Conservation (phyloP, 2,797 vertebrate genomes). For the Falco berigora region DNA sequence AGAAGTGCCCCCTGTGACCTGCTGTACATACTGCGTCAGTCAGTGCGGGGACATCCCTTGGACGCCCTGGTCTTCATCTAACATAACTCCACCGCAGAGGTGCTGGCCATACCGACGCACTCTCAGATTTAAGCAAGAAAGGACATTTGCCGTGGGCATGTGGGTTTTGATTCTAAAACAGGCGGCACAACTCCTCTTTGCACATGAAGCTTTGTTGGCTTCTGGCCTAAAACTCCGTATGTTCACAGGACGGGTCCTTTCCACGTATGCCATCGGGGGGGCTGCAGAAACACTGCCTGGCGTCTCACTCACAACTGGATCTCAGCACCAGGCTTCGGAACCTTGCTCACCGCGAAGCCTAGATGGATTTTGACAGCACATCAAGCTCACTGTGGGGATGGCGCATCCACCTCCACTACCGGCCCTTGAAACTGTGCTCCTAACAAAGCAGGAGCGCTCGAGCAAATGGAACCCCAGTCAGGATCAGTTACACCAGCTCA, state of each 20-base stretch:
- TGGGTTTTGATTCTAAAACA: not conserved
- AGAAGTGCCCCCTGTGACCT: not conserved
- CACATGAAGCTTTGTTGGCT: not conserved
- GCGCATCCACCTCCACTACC: not conserved
- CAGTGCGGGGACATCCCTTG: not conserved
- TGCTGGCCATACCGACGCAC: not conserved
- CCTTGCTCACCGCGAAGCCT: not conserved
- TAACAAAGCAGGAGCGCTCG: fast-evolving
- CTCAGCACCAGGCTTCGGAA: not conserved
- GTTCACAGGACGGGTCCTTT: not conserved
- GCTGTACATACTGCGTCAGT: not conserved
- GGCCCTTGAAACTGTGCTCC: not conserved
- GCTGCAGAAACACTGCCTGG: not conserved
- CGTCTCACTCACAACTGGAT: not conserved
- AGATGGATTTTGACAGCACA: not conserved
- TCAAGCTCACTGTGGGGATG: fast-evolving
- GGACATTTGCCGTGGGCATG: fast-evolving
- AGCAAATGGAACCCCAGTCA: not conserved
- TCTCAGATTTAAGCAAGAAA: not conserved
- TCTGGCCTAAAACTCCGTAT: not conserved
- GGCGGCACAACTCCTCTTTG: not conserved
- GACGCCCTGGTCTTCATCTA: not conserved
- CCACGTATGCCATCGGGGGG: not conserved
- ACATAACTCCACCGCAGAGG: not conserved
- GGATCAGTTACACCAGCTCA: not conserved